Evolutionary conservation across 2,797 vertebrate genomes (phyloP).

Genomic region (Melanotaenia parkinsoni): DNA sequence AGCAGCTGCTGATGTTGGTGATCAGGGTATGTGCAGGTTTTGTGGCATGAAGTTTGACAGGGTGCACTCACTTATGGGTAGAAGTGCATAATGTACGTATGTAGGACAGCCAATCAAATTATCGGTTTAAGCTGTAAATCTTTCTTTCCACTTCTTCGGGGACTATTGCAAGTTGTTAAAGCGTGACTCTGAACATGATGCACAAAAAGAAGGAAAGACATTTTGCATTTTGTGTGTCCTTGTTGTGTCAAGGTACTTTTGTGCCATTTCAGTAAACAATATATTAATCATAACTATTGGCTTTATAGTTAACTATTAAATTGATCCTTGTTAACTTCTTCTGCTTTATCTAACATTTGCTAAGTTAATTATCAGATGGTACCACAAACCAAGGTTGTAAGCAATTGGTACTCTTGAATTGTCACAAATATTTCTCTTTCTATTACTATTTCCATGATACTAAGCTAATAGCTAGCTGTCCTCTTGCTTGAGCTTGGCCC

Average conservation of each 20-base stretch:
- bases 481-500: too few species aligned
- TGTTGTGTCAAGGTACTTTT: background rate
- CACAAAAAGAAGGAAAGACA: conserved; percentile 2
- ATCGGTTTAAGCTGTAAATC: conserved; percentile 49
- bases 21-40: conserved; percentile 26
- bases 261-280: background rate
- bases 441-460: background rate
- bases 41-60: conserved; percentile 21
- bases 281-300: too few species aligned
- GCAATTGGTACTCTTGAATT: too few species aligned
- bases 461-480: background rate
- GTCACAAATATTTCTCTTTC: background rate
- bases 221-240: background rate
- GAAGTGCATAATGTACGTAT: conserved; percentile 53
- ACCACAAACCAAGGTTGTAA: too few species aligned
- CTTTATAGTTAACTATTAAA: too few species aligned
- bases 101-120: conserved; percentile 47
- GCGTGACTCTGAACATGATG: background rate
- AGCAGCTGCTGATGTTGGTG: conserved; percentile 17
- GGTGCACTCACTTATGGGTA: conserved; percentile 55
- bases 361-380: too few species aligned
- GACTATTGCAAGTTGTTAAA: conserved; percentile 27
- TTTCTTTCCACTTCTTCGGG: conserved; percentile 44
- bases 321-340: too few species aligned
- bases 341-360: too few species aligned